phyloP scores from a whole-genome alignment of 2,797 vertebrate species.

The Esox lucius region DNA sequence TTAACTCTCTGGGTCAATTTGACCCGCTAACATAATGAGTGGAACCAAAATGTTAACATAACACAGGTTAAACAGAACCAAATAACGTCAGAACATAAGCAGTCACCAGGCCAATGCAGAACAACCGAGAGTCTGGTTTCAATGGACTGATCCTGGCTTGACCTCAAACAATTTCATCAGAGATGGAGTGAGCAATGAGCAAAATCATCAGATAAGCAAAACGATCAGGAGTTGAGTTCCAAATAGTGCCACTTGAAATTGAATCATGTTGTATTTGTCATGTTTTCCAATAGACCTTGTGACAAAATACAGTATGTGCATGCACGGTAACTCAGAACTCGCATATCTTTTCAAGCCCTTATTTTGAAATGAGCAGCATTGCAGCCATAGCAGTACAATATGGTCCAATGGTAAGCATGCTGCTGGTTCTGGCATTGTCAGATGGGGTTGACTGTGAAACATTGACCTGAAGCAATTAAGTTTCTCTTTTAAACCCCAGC shows the following conservation, averaged over 20 bases:
- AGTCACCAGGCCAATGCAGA: neutral
- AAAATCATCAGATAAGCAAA: neutral
- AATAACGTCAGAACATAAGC: neutral
- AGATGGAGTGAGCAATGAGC: neutral
- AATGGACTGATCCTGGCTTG: neutral
- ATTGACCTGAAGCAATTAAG: constrained; percentile 54
- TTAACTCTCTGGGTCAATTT: too few species aligned
- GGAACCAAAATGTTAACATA: too few species aligned
- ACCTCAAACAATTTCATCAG: neutral
- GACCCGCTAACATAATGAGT: too few species aligned
- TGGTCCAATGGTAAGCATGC: neutral
- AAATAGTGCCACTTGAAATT: neutral
- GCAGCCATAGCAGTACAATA: neutral
- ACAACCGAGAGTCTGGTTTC: neutral
- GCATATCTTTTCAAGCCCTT: neutral
- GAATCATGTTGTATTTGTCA: neutral
- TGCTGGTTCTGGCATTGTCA: neutral
- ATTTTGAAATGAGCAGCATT: neutral
- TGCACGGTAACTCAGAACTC: neutral
- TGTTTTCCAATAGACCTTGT: neutral
- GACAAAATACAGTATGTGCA: neutral
- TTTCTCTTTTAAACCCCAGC: constrained; percentile 51
- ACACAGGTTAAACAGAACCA: neutral
- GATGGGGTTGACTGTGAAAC: constrained; percentile 46
- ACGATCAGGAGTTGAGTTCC: neutral